phyloP scores from a whole-genome alignment of 1,140 invertebrate genomes.

The Delia radicum region DNA sequence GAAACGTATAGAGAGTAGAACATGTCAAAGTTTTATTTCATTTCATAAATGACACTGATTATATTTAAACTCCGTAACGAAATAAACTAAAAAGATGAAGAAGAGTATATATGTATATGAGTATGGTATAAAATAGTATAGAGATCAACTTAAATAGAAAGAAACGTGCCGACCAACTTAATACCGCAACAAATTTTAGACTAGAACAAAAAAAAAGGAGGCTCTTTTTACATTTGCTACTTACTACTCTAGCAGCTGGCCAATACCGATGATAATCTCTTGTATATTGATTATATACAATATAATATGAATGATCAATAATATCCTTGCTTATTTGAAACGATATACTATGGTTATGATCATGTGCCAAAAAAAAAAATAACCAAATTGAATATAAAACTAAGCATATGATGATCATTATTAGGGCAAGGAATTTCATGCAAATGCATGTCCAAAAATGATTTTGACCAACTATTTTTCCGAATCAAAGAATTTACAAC shows the following conservation, averaged over 20 bases:
- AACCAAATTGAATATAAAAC: too few species aligned
- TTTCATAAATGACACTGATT: constrained; percentile 28
- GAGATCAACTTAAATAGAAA: neutral
- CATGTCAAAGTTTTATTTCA: neutral
- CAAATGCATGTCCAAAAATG: too few species aligned
- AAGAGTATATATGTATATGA: neutral
- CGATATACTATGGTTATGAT: too few species aligned
- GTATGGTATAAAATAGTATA: neutral
- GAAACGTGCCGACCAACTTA: neutral
- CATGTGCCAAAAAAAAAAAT: neutral
- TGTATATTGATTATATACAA: constrained; percentile 8
- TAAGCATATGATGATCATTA: neutral
- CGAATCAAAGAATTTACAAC: too few species aligned
- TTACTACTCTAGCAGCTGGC: neutral
- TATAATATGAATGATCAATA: neutral
- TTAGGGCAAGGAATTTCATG: too few species aligned
- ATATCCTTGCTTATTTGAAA: neutral
- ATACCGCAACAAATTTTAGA: constrained; percentile 11
- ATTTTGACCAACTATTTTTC: too few species aligned
- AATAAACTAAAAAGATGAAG: neutral
- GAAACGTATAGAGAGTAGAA: neutral
- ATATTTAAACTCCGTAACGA: constrained; percentile 28
- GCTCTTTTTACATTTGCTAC: too few species aligned
- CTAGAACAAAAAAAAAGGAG: neutral
- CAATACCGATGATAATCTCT: constrained; percentile 12